These are phyloP conservation scores for Nasonia longicornis DNA, from an alignment of 1,140 invertebrate species.

Conservation along the genomic window DNA sequence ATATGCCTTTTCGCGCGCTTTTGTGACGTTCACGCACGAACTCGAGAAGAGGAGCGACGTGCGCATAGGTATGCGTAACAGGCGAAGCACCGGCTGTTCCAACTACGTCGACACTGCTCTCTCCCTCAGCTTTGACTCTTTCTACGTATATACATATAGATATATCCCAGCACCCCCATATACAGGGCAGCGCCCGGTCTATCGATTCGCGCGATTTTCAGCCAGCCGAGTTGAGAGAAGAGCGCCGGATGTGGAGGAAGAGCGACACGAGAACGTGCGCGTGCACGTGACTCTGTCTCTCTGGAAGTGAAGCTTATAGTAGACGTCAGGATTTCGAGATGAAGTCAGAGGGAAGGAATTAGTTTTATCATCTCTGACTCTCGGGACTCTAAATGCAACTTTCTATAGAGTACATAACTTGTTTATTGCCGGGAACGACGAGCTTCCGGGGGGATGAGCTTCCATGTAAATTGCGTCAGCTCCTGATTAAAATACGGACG, in stretches of 20 bases:
- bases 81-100: too few species aligned
- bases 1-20: slow-evolving; percentile 5
- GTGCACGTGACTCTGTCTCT: background rate
- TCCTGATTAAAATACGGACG: background rate
- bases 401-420: too few species aligned
- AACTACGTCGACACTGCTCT: background rate
- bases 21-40: background rate
- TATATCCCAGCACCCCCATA: too few species aligned
- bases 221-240: background rate
- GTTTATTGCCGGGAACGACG: background rate
- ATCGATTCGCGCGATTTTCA: slow-evolving; percentile 2
- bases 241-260: background rate
- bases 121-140: too few species aligned
- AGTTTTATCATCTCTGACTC: background rate
- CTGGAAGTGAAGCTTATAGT: background rate
- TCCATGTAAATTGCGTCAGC: background rate
- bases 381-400: too few species aligned
- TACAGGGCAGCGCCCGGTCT: background rate
- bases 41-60: background rate
- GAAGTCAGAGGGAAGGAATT: background rate
- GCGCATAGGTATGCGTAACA: background rate
- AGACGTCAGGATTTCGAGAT: background rate
- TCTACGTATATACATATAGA: too few species aligned
- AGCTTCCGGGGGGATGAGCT: background rate
- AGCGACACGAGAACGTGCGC: background rate